These are phyloP conservation scores for Heterotis niloticus DNA, from an alignment of 2,113 vertebrate genomes.

Conservation along the genomic window DNA sequence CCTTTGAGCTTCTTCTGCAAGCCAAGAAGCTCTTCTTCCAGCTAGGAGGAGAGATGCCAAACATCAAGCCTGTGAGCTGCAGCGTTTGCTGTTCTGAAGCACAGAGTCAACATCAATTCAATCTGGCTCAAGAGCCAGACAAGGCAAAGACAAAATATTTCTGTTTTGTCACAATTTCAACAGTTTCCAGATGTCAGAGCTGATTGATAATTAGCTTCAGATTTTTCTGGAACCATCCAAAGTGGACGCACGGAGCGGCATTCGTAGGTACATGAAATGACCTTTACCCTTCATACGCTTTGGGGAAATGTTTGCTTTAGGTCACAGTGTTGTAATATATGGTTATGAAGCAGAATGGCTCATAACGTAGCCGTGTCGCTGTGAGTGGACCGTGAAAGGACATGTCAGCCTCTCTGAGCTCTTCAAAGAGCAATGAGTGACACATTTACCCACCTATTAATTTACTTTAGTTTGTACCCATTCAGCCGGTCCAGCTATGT, in stretches of 20 bases:
- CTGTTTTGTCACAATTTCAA: background rate
- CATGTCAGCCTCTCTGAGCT: background rate
- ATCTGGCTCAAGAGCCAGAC: background rate
- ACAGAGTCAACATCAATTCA: background rate
- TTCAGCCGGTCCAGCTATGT: background rate
- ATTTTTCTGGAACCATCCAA: background rate
- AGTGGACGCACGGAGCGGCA: no score
- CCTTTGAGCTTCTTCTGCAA: conserved; percentile 87
- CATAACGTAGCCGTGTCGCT: no score
- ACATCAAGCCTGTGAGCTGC: background rate
- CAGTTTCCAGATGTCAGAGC: background rate
- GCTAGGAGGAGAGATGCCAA: conserved; percentile 50
- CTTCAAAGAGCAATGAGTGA: background rate
- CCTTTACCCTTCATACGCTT: no score
- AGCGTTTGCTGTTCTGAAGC: background rate
- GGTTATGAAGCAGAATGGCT: no score
- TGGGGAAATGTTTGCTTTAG: no score
- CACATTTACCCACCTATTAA: background rate
- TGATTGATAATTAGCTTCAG: background rate
- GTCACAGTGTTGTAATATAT: no score
- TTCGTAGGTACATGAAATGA: no score
- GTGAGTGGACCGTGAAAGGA: background rate
- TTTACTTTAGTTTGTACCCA: background rate
- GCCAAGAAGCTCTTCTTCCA: conserved; percentile 81
- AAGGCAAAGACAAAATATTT: background rate